Evolutionary conservation across 2,113 vertebrate genomes (phyloP).

Genomic region (Sphaerodactylus townsendi): DNA sequence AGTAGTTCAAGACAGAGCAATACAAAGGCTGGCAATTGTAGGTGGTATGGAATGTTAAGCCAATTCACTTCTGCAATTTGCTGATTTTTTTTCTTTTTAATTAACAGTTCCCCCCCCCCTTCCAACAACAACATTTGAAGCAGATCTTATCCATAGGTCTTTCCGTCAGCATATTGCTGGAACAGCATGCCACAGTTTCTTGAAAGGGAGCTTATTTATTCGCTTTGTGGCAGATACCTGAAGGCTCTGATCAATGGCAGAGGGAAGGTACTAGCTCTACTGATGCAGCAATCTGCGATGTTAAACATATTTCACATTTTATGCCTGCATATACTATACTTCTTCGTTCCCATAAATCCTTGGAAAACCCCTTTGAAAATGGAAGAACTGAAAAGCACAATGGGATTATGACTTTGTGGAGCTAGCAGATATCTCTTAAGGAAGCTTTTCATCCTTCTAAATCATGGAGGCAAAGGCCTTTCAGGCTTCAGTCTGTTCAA

Average conservation of each 20-base stretch:
- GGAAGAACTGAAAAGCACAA: not conserved
- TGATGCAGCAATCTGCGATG: not conserved
- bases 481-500: not conserved
- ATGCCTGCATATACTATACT: not conserved
- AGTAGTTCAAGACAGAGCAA: not conserved
- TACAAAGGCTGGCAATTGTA: not conserved
- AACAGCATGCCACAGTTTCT: not conserved
- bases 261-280: not conserved
- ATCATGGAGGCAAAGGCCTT: not conserved
- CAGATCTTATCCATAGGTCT: slow-evolving; percentile 11
- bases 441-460: not conserved
- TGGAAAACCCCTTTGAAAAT: not conserved
- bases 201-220: not conserved
- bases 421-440: not conserved
- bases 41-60: not conserved
- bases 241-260: not conserved
- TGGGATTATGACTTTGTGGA: not conserved
- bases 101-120: not conserved
- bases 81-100: not conserved
- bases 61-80: not conserved
- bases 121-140: not conserved
- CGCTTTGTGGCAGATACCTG: not conserved
- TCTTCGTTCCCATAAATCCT: slow-evolving; percentile 1
- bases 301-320: not conserved
- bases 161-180: not conserved